Conservation (phyloP, 2,797 vertebrate species). For the Cetoscarus ocellatus region DNA sequence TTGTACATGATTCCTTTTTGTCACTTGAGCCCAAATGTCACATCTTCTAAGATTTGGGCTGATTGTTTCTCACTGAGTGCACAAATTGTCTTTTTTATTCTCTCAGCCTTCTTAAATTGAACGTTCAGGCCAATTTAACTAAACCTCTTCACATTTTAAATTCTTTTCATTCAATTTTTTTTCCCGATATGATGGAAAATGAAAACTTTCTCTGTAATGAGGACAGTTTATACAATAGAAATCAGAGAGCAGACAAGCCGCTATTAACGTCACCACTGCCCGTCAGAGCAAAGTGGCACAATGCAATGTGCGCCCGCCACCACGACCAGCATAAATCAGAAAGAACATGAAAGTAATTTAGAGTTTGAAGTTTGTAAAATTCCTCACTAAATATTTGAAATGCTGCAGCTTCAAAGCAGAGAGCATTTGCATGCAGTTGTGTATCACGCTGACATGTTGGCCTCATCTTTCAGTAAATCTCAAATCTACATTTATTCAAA, state of each 20-base stretch:
- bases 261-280: slow-evolving; percentile 53
- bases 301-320: slow-evolving; percentile 26
- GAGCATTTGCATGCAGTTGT: slow-evolving; percentile 76
- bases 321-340: slow-evolving; percentile 39
- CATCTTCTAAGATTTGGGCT: slow-evolving; percentile 61
- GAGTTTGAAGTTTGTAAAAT: slow-evolving; percentile 40
- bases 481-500: slow-evolving; percentile 83
- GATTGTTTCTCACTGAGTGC: slow-evolving; percentile 72
- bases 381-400: slow-evolving; percentile 30
- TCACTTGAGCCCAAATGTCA: slow-evolving; percentile 72
- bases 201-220: slow-evolving; percentile 55
- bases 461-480: slow-evolving; percentile 77
- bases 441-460: slow-evolving; percentile 76
- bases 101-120: slow-evolving; percentile 27
- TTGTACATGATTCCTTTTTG: slow-evolving; percentile 74
- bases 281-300: slow-evolving; percentile 36
- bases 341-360: slow-evolving; percentile 40
- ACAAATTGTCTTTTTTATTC: slow-evolving; percentile 63
- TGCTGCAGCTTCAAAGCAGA: slow-evolving; percentile 37
- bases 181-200: slow-evolving; percentile 47
- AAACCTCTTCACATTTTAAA: slow-evolving; percentile 58
- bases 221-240: slow-evolving; percentile 42
- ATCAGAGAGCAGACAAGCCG: slow-evolving; percentile 36
- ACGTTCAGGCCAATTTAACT: slow-evolving; percentile 66
- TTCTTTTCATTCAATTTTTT: slow-evolving; percentile 55